Percentiles rank a stretch among this genome's conserved stretches.
phyloP scores from a whole-genome alignment of 2,113 vertebrate genomes.

The Etheostoma cragini region DNA sequence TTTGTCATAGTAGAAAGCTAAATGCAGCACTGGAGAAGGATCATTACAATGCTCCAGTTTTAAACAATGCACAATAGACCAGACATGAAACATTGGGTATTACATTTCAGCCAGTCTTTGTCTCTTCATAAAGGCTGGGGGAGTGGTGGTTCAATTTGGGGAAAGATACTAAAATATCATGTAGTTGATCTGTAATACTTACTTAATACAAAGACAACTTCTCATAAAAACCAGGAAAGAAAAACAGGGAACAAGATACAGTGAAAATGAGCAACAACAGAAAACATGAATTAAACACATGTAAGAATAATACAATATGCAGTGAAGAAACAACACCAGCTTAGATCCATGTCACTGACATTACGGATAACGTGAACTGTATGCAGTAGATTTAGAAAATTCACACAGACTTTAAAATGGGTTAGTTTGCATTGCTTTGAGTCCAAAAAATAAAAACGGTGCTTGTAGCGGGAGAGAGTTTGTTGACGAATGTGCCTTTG shows the following conservation, averaged over 20 bases:
- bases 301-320: background rate
- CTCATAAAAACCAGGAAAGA: background rate
- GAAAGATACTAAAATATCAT: background rate
- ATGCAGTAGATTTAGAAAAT: background rate
- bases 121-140: constrained; percentile 29
- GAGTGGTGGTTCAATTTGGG: background rate
- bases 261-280: background rate
- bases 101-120: constrained; percentile 53
- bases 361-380: background rate
- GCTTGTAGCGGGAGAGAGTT: background rate
- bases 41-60: constrained; percentile 27
- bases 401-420: background rate
- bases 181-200: background rate
- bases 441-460: background rate
- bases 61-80: constrained; percentile 23
- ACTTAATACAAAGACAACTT: background rate
- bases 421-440: background rate
- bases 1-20: constrained; percentile 30
- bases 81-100: constrained; percentile 26
- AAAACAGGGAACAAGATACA: background rate
- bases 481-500: background rate
- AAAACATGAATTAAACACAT: background rate
- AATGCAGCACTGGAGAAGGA: background rate
- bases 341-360: background rate
- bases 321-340: background rate